These are phyloP conservation scores for Coreius guichenoti DNA, from an alignment of 2,797 vertebrate species.

Conservation along the genomic window DNA sequence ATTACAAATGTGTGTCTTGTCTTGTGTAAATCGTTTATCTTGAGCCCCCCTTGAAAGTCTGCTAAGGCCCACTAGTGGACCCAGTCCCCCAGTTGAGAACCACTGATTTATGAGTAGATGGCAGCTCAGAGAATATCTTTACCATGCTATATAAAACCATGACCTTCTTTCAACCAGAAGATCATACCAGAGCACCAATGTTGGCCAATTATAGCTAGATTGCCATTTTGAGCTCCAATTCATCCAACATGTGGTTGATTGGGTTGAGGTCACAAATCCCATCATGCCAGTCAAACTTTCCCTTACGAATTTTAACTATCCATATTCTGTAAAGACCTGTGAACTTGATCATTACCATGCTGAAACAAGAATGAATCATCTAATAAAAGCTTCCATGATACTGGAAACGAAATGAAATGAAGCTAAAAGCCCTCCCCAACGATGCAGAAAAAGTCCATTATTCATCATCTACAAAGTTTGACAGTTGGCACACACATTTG, in stretches of 20 bases:
- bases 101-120: not conserved
- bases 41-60: not conserved
- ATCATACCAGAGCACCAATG: not conserved
- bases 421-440: not conserved
- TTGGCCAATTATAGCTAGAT: constrained; percentile 6
- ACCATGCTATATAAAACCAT: constrained; percentile 2
- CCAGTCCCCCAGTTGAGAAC: not conserved
- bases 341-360: not conserved
- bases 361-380: not conserved
- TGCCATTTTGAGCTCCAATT: constrained; percentile 3
- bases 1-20: not conserved
- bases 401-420: not conserved
- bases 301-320: not conserved
- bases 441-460: not conserved
- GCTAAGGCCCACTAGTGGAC: not conserved
- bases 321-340: constrained; percentile 13
- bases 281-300: not conserved
- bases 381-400: not conserved
- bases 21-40: not conserved
- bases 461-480: constrained; percentile 15
- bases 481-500: constrained; percentile 1
- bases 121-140: not conserved
- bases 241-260: not conserved
- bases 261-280: not conserved
- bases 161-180: not conserved